Conservation (phyloP, 2,113 vertebrate genomes). For the Paramormyrops kingsleyae region DNA sequence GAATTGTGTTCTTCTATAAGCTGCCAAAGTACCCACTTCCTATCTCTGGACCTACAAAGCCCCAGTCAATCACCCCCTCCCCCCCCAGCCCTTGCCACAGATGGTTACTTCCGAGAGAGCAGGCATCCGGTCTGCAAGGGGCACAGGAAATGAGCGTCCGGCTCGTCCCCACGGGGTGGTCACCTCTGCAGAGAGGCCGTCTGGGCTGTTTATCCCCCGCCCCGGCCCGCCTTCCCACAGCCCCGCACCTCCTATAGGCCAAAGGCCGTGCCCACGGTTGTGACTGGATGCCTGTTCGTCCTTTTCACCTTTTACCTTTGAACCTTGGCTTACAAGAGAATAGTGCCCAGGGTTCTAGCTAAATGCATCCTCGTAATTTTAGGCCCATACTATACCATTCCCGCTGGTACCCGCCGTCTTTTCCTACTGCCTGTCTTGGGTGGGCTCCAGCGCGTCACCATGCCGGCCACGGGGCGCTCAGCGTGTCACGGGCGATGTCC, state of each 20-base stretch:
- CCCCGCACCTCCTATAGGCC: background rate
- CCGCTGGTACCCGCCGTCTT: background rate
- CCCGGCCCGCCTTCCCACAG: background rate
- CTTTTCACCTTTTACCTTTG: background rate
- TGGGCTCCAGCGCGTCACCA: background rate
- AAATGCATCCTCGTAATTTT: background rate
- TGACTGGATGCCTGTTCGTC: background rate
- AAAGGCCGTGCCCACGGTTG: background rate
- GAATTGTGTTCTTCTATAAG: background rate
- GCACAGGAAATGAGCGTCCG: background rate
- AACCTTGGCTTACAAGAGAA: background rate
- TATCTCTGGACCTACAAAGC: background rate
- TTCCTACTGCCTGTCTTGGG: background rate
- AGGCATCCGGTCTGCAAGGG: background rate
- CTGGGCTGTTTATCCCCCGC: background rate
- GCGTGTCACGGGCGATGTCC: background rate
- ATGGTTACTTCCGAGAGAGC: conserved; percentile 3
- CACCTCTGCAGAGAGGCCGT: conserved; percentile 3
- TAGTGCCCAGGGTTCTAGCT: background rate
- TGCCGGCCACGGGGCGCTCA: background rate
- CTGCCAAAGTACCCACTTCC: background rate
- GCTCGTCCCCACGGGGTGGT: background rate
- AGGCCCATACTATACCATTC: background rate
- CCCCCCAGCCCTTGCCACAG: background rate
- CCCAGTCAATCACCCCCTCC: background rate